Base-by-base conservation (phyloP, 2,888 invertebrate genomes). In the Litoditis marina region DNA sequence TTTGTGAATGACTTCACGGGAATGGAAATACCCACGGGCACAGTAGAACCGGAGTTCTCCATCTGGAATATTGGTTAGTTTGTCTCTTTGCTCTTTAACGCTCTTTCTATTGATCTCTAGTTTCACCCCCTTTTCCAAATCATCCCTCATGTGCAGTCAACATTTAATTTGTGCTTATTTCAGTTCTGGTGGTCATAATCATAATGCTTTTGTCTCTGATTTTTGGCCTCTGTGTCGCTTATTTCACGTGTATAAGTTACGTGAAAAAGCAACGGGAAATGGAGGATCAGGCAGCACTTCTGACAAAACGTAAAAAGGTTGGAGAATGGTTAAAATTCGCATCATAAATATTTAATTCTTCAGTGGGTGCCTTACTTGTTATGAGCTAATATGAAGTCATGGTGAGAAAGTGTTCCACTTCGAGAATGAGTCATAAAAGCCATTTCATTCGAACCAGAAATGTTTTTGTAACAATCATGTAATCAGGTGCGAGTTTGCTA, bases 1-100 rank as follows among this genome's bases (percentile, higher is more conserved):
- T 74, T 69, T 4, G 81, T 81, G 3, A 79, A 79, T 60, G 81
- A 81, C 58, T 81, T 81, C 61, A 65, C 66, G n/a, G 66, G 71
- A 2, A 71, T 78, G 54, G 74, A 77, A 31, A 55, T 81, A 2
- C 70, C 76, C 0, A 81, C 81, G 30, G 81, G 79, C 54, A 66
- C 73, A 25, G 69, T 67, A 36, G 67, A 69, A 46, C 69, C 71
- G 13, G 60, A 60, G 34, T 54, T 42, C 2, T 54, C 66, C 27
- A 46, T 30, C 28, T 60, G 61, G 54, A 63, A 49, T 47, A 39
- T 60, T 19, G 16, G 59, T 59, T 27, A 39, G 51, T 3, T 11
- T 5, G 1, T 19, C 7, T 22, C 25, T 31, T 11, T 19, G 27
- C 34, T 39, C 1, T 36, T 7, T 28, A 54, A 16, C 11, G 2